Conservation (phyloP, 2,888 invertebrate genomes). For the Lochmaea crataegi region DNA sequence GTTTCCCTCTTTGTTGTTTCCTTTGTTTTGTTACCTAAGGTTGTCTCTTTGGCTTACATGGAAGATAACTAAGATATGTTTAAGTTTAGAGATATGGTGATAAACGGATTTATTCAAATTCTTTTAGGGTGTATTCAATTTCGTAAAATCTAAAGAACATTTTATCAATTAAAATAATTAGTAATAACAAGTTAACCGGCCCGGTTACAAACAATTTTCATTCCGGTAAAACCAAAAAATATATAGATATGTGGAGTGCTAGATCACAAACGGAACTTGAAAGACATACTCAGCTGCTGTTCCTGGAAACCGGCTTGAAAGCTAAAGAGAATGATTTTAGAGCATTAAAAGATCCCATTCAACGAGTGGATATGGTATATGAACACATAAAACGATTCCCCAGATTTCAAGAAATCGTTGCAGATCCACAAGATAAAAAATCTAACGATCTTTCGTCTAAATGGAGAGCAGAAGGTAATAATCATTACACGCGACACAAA, state of each 20-base stretch:
- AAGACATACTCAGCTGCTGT: constrained; percentile 2
- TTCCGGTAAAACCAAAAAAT: too few species aligned
- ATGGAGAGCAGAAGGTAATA: constrained; percentile 29
- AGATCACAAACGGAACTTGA: constrained; percentile 9
- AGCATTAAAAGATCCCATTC: background rate
- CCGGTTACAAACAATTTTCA: too few species aligned
- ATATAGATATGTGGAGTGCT: constrained; percentile 9
- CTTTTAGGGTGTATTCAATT: background rate
- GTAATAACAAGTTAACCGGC: too few species aligned
- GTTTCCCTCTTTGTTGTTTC: too few species aligned
- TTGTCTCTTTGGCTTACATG: too few species aligned
- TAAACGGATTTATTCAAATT: too few species aligned
- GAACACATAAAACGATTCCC: constrained; percentile 11
- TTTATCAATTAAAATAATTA: too few species aligned
- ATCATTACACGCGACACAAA: background rate
- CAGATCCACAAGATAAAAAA: constrained; percentile 17
- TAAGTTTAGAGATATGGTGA: too few species aligned
- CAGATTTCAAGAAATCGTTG: constrained; percentile 4
- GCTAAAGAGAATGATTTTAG: constrained; percentile 17
- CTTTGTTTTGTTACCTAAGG: too few species aligned
- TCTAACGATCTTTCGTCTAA: constrained; percentile 13
- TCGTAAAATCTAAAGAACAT: background rate
- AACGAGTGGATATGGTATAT: constrained; percentile 28
- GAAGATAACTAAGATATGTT: too few species aligned
- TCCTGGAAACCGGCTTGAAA: constrained; percentile 14